Evolutionary conservation across 2,113 vertebrate genomes (phyloP), one percentile per base, ranked within the genome.

Genomic region (Rhea pennata): DNA sequence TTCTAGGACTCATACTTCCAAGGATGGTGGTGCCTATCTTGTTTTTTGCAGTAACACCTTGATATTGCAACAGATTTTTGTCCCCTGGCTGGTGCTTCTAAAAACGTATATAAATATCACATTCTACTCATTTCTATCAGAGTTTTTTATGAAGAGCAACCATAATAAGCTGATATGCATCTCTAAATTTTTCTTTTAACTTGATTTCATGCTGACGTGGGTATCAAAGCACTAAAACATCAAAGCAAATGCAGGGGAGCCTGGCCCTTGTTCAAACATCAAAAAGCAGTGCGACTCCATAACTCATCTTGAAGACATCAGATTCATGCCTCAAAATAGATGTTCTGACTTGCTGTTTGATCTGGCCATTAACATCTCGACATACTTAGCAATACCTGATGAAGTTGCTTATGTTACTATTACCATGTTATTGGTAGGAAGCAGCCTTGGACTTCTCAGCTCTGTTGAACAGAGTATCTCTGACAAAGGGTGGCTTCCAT

Each of bases 191-290:
- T 91, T 94, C 71, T 74, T 84, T 64, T 70, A 73, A 87, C 92
- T 81, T 91, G 76, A 71, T 71, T 96, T 94, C 65, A 40, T 42
- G 56, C 91, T 91, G 87, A 71, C 92, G 26, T 75, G 73, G 61
- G 46, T 93, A 94, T 89, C 77, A 94, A 87, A 96, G 90, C 61
- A 59, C 20, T 81, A 81, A 54, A 13, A 74, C 69, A 89, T 91
- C 59, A 94, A 94, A 92, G 87, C 20, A 84, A 77, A 80, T 22
- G 51, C 29, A 72, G n/a, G 51, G 40, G 77, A 91, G n/a, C 23
- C 66, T 74, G 59, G 73, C 67, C 78, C 22, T 64, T 64, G 84
- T 87, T 87, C 78, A 91, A 39, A 51, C 71, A 73, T 62, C 84
- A 87, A n/a, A 72, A 83, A 87, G 58, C 67, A 87, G 53, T 36